These are phyloP conservation scores for Microtus obscurus DNA, from an alignment of 2,797 vertebrate genomes.

Conservation along the genomic window DNA sequence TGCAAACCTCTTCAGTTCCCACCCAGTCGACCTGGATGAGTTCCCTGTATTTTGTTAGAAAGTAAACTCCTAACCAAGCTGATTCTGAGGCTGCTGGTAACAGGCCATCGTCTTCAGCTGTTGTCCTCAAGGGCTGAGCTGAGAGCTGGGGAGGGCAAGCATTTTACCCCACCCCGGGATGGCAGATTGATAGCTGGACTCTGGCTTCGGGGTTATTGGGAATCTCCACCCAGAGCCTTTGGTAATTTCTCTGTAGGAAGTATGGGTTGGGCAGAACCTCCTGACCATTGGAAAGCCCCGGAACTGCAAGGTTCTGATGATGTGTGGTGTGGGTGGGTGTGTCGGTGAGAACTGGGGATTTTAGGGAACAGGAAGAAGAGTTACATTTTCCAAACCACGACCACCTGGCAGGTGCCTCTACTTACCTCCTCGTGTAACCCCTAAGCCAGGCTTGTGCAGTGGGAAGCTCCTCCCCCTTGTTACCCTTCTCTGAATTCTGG, in stretches of 20 bases:
- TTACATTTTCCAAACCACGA: background rate
- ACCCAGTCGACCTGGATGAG: background rate
- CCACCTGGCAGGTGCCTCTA: background rate
- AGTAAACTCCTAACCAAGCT: slow-evolving; percentile 74
- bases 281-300: background rate
- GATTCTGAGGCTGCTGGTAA: slow-evolving; percentile 80
- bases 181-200: accelerated
- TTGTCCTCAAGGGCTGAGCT: slow-evolving; percentile 6
- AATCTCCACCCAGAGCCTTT: background rate
- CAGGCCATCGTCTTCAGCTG: accelerated
- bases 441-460: background rate
- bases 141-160: slow-evolving; percentile 17
- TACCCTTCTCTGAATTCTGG: background rate
- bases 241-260: background rate
- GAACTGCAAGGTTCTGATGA: background rate
- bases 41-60: slow-evolving; percentile 79
- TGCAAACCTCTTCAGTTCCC: background rate
- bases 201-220: background rate
- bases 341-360: background rate
- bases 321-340: background rate
- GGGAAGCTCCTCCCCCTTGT: background rate
- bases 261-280: background rate
- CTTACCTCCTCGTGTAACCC: background rate
- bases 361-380: background rate
- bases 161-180: background rate